These are phyloP conservation scores for Anhinga rufa DNA, from an alignment of 2,113 vertebrate genomes.

Conservation along the genomic window DNA sequence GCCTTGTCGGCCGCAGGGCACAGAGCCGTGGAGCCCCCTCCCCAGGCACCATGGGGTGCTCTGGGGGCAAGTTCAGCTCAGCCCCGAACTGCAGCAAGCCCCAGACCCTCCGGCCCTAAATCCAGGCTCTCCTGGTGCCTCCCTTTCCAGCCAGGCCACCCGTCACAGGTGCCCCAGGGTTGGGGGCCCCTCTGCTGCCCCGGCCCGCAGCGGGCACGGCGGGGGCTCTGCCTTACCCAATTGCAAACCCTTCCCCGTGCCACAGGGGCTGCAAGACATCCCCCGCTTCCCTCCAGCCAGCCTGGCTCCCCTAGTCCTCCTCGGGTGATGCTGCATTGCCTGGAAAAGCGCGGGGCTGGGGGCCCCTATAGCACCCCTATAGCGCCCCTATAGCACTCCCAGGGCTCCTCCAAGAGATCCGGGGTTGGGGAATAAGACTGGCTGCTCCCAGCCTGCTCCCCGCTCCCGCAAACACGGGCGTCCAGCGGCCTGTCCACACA, in stretches of 20 bases:
- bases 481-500: neutral
- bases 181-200: neutral
- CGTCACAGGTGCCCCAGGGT: neutral
- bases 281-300: neutral
- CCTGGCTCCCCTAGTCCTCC: neutral
- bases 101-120: neutral
- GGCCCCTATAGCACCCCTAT: neutral
- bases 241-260: neutral
- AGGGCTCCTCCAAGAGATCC: neutral
- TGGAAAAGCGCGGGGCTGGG: neutral
- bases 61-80: neutral
- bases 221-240: neutral
- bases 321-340: neutral
- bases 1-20: neutral
- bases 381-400: neutral
- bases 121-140: neutral
- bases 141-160: neutral
- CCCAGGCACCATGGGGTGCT: accelerated
- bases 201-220: accelerated
- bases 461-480: neutral
- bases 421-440: neutral
- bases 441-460: neutral
- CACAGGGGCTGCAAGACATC: neutral
- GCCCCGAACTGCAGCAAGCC: accelerated
- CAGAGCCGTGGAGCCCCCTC: accelerated